Conservation (phyloP, 2,797 vertebrate genomes). For the Phrynocephalus vlangalii region DNA sequence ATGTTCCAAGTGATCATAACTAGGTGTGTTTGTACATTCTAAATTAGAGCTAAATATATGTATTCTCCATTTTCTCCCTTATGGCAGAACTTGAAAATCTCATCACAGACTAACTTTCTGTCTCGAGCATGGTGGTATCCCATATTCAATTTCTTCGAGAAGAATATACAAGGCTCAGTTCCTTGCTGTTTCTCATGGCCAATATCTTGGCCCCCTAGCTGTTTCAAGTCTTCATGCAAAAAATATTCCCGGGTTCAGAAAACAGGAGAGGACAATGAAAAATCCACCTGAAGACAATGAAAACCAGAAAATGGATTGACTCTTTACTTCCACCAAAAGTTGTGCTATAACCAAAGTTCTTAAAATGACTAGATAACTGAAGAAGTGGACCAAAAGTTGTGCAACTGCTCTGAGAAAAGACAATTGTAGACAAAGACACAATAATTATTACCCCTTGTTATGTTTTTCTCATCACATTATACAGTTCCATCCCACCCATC, state of each 20-base stretch:
- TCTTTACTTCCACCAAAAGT: conserved; percentile 60
- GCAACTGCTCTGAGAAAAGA: conserved; percentile 65
- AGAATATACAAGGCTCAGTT: conserved; percentile 91
- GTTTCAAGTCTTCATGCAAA: conserved; percentile 96
- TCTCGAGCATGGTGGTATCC: conserved; percentile 98
- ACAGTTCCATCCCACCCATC: conserved; percentile 61
- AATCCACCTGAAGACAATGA: conserved; percentile 77
- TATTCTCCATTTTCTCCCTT: conserved; percentile 14
- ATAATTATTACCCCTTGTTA: conserved; percentile 49
- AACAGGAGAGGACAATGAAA: conserved; percentile 82
- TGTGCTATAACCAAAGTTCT: conserved; percentile 80
- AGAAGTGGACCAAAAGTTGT: conserved; percentile 78
- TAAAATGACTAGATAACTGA: conserved; percentile 70
- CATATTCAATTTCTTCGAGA: conserved; percentile 95
- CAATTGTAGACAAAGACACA: conserved; percentile 49
- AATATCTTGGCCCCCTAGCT: conserved; percentile 91
- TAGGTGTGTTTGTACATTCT: neutral
- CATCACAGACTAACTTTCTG: conserved; percentile 92
- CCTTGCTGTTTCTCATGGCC: conserved; percentile 96
- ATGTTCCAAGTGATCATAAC: neutral
- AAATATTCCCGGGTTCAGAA: conserved; percentile 96
- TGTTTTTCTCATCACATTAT: conserved; percentile 60
- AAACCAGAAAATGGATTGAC: conserved; percentile 55
- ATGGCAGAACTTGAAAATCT: conserved; percentile 89
- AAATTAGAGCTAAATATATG: conserved; percentile 9